Evolutionary conservation across 92 coral and sea anemone species (phyloP).

Genomic region (Paramuricea clavata): DNA sequence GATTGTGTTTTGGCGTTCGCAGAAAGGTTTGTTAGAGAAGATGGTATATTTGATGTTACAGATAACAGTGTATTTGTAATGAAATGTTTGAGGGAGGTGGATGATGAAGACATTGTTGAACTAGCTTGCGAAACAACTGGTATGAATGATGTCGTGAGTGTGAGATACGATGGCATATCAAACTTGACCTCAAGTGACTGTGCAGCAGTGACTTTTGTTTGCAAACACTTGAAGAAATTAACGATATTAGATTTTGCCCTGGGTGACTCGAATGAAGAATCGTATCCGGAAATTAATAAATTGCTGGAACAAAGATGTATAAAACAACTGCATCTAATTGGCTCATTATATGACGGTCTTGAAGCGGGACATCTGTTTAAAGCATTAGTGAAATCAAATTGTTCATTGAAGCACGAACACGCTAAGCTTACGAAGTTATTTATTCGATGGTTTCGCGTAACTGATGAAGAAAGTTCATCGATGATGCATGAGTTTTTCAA

Average conservation of each 20-base stretch:
- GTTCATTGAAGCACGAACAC: not conserved
- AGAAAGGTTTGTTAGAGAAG: not conserved
- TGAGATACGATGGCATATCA: not conserved
- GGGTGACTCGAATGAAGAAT: not conserved
- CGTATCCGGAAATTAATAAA: not conserved
- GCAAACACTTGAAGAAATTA: not conserved
- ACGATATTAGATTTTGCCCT: no score
- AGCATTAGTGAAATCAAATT: not conserved
- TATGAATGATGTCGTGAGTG: no score
- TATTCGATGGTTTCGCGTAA: not conserved
- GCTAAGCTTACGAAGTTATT: constrained; percentile 16
- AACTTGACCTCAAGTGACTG: not conserved
- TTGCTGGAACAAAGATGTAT: not conserved
- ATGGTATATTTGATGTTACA: not conserved
- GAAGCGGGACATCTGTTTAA: not conserved
- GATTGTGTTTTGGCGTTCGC: not conserved
- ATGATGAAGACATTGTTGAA: constrained; percentile 3
- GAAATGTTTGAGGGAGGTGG: constrained; percentile 6
- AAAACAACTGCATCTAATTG: not conserved
- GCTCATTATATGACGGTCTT: not conserved
- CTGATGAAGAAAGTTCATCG: not conserved
- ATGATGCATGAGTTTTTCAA: not conserved
- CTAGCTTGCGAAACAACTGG: no score
- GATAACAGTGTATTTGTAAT: not conserved
- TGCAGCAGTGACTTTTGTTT: not conserved